Evolutionary conservation across 2,113 vertebrate genomes (phyloP).

Genomic region (Madoqua kirkii): DNA sequence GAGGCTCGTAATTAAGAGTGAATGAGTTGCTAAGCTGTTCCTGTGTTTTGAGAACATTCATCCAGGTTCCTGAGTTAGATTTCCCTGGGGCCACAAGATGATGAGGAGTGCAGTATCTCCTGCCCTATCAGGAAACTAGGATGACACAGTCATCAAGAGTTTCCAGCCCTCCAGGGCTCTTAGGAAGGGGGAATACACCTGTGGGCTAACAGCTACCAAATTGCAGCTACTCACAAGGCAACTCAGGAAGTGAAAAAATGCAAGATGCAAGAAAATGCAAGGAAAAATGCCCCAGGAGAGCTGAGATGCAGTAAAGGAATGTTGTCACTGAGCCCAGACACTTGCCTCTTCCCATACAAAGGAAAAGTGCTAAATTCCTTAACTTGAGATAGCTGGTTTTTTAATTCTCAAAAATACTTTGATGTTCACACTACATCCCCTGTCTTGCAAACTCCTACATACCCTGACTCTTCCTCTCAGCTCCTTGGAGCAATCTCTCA

Average conservation of each 20-base stretch:
- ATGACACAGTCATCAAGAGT: too few species aligned
- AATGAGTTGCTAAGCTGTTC: accelerated
- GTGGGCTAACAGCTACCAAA: not conserved
- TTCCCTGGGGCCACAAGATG: too few species aligned
- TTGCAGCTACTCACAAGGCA: not conserved
- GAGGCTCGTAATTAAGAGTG: not conserved
- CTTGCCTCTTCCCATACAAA: not conserved
- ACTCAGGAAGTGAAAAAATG: not conserved
- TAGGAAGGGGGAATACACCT: too few species aligned
- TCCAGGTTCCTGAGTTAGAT: not conserved
- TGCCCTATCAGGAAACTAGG: too few species aligned
- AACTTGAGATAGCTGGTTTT: not conserved
- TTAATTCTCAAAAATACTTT: not conserved
- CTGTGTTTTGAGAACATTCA: too few species aligned
- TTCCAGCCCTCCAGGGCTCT: too few species aligned
- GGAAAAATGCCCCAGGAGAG: not conserved
- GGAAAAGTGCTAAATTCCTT: not conserved
- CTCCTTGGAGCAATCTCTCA: not conserved
- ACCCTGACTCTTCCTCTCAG: not conserved
- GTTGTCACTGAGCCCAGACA: not conserved
- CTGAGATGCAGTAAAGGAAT: not conserved
- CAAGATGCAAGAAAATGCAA: not conserved
- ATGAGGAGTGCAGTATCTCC: too few species aligned
- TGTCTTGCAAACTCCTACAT: not conserved
- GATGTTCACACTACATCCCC: not conserved